Base-by-base conservation (phyloP, 2,888 invertebrate species). In the Drosophila suboccidentalis region DNA sequence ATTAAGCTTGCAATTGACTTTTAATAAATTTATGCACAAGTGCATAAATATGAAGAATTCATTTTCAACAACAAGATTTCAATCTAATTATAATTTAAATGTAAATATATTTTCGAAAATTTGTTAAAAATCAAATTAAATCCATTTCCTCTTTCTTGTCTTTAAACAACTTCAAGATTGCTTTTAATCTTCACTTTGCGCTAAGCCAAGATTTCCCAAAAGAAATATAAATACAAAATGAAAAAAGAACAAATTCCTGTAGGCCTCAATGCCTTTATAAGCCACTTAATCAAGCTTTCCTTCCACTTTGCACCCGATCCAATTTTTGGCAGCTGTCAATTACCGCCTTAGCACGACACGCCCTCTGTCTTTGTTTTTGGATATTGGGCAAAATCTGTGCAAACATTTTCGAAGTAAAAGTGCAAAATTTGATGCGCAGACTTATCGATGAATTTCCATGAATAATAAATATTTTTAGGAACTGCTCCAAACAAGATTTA, bases 361-460 rank as follows among this genome's bases (percentile, higher is more conserved):
- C 29, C 54, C 15, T 6, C n/a, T 4, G 10, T 11, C 6, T 5
- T 5, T 5, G 13, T n/a, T 9, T 3, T 49, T 34, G 55, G 19
- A 34, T 65, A 64, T 78, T 72, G 78, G 49, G 22, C 4, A 44
- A 78, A 76, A 74, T 74, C 79, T 74, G 54, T 78, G 70, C 69
- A 78, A 78, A 74, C 64, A 76, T 65, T 78, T 76, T 62, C 34
- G 22, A 41, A 47, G 53, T 49, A 70, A 69, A 46, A 67, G 71
- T 71, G 53, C 60, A 65, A 86, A 83, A 79, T 82, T 87, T 85
- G 80, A 71, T 83, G 74, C 70, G 79, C 67, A 58, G 87, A 81
- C 89, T 88, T 84, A 84, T 84, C 84, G 89, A 84, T 84, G 84
- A 84, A 84, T 88, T 88, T 83, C 87, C 84, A 84, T 84, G 84